Conservation (phyloP, 92 coral and sea anemone genomes). For the Pocillopora grandis region DNA sequence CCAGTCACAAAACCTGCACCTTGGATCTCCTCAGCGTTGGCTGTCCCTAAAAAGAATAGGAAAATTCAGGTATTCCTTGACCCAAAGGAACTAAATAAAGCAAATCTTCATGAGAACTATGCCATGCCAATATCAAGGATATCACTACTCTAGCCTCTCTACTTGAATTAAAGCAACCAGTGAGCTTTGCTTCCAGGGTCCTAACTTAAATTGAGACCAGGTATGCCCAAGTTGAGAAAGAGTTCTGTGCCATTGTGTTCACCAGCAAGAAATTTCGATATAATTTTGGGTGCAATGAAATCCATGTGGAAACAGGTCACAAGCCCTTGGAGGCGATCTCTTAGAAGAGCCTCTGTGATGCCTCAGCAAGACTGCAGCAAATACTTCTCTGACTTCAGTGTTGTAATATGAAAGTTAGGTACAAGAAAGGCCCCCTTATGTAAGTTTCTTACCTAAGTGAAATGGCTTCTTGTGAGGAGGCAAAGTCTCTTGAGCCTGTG, state of each 20-base stretch:
- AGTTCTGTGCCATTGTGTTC: constrained; percentile 16
- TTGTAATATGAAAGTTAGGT: constrained; percentile 17
- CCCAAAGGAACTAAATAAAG: no score
- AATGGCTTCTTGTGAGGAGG: background rate
- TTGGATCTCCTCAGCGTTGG: no score
- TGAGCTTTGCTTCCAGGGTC: constrained; percentile 12
- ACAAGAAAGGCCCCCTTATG: constrained; percentile 10
- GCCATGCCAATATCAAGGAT: no score
- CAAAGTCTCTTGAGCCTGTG: constrained; percentile 9
- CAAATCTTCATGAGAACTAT: no score
- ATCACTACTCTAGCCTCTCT: background rate
- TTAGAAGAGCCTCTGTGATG: background rate
- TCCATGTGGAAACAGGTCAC: constrained; percentile 23
- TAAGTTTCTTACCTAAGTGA: background rate
- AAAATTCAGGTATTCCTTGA: no score
- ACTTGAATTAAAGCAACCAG: constrained; percentile 16
- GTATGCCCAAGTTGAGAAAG: constrained; percentile 17
- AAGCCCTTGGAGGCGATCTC: constrained; percentile 10
- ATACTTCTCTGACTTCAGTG: constrained; percentile 11
- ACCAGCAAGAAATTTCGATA: constrained; percentile 22
- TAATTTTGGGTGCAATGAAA: constrained; percentile 3
- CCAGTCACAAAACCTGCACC: no score
- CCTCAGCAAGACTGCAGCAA: constrained; percentile 12
- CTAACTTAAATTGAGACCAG: constrained; percentile 5
- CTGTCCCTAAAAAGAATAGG: no score